Evolutionary conservation across 2,797 vertebrate species (phyloP), one percentile per base, ranked within the genome.

Genomic region (Urophycis tenuis): DNA sequence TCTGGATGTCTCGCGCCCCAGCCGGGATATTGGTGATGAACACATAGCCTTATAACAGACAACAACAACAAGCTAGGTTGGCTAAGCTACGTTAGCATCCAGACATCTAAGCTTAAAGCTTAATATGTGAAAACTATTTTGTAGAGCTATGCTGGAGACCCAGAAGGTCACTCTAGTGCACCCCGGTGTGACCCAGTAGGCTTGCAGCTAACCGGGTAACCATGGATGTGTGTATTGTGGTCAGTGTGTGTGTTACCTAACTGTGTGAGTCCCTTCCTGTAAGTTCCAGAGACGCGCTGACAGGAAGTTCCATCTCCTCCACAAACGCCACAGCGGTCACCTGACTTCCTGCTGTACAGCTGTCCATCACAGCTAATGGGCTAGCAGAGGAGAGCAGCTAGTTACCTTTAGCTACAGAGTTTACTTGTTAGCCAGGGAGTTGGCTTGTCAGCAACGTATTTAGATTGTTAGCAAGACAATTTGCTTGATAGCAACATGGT

Each of bases 191-290:
- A 36, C 35, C 35, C 35, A 36, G 35, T 36, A 36, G 35, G 35
- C n/a, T 36, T 36, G 4, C 35, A 36, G 4, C 35, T 3, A 34
- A 34, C 33, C 33, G 33, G 36, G 7, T 39, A 39, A 39, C 36
- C 36, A 39, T 39, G 35, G 74, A 7, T 35, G 77, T 84, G 77
- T 82, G 64, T 86, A 49, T 15, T 73, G 32, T 64, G 76, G 45
- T 73, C 45, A 64, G 71, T 73, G 32, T 85, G 87, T 89, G 89
- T 91, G 90, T 91, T 91, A 91, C 90, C 90, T 90, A 95, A 95
- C 92, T 95, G 95, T 94, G 95, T 91, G 93, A 95, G 85, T 90
- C 93, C 94, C 90, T 90, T 96, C 89, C 95, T 94, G 90, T 94
- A 96, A 87, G 92, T 94, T 89, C 96, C 95, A 25, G 94, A 95